Evolutionary conservation across 2,797 vertebrate species (phyloP), one percentile per base, ranked within the genome.

Genomic region (Vespertilio murinus): DNA sequence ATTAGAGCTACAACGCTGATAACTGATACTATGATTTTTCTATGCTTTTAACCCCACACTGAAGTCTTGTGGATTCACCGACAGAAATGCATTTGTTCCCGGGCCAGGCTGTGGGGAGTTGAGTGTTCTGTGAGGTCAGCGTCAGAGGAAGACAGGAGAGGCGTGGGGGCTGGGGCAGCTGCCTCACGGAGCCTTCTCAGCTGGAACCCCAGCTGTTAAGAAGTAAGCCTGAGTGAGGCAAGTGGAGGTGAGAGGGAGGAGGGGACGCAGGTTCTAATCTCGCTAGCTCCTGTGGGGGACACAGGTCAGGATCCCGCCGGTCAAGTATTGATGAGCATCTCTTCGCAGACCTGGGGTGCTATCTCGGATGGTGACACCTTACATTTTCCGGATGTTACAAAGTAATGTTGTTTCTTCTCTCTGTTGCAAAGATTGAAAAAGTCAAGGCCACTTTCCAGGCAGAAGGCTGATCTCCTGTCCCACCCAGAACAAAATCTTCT

Each of bases 21-120:
- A 98, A 94, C 89, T 70, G 94, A 97, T 97, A 96, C 96, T 97
- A 67, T 97, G 97, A 97, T 97, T 98, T 98, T 98, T 96, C 97
- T 96, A 71, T 95, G 94, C 96, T 92, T 97, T 97, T 97, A 97
- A 96, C 59, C 52, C 93, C 95, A 87, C 52, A 96, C 67, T 95
- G 79, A 97, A 96, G 74, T 84, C 81, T 81, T 97, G 94, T 83
- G 94, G 94, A 95, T 96, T 97, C 16, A 74, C 74, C 88, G 79
- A 94, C 93, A 96, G 97, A 97, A 95, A 90, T 64, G 52, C 54
- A 67, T 96, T 92, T 95, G 90, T 97, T 92, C 88, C 59, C 61
- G 8, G 75, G 78, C 77, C 65, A 40, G 56, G 13, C 93, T 93
- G 73, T n/a, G 83, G 87, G 25, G 52, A 47, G 16, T 13, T 13